Percentiles rank a stretch among this genome's conserved stretches.
Conservation (phyloP, 2,797 vertebrate species). For the Rallus crepitans region DNA sequence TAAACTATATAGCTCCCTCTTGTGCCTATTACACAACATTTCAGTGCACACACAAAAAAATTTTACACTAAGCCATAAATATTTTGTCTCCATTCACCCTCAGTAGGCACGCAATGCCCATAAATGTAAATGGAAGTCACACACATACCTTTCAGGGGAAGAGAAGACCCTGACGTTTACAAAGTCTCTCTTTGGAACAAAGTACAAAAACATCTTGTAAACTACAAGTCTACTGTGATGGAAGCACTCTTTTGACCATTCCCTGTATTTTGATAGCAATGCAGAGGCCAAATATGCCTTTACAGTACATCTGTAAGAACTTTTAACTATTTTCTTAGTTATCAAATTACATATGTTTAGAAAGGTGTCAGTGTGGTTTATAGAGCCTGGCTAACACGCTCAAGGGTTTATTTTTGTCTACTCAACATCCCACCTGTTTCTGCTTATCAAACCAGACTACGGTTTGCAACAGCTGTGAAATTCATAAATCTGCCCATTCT, state of each 20-base stretch:
- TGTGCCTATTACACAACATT: constrained; percentile 67
- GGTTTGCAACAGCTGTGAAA: constrained; percentile 67
- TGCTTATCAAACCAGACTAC: constrained; percentile 63
- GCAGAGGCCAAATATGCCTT: neutral
- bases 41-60: neutral
- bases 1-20: constrained; percentile 74
- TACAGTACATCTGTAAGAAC: constrained; percentile 33
- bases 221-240: neutral
- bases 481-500: constrained; percentile 60
- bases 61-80: constrained; percentile 1
- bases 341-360: constrained; percentile 57
- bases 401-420: constrained; percentile 71
- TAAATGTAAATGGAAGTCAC: constrained; percentile 19
- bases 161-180: neutral
- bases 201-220: neutral
- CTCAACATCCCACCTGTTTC: constrained; percentile 72
- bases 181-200: neutral
- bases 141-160: neutral
- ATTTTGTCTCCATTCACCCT: neutral
- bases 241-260: neutral
- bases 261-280: neutral
- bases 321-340: constrained; percentile 39
- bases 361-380: constrained; percentile 48
- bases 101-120: neutral
- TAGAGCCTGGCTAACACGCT: constrained; percentile 29